These are phyloP conservation scores for Macrosiphum euphorbiae DNA, from an alignment of 2,888 invertebrate genomes.

Conservation along the genomic window DNA sequence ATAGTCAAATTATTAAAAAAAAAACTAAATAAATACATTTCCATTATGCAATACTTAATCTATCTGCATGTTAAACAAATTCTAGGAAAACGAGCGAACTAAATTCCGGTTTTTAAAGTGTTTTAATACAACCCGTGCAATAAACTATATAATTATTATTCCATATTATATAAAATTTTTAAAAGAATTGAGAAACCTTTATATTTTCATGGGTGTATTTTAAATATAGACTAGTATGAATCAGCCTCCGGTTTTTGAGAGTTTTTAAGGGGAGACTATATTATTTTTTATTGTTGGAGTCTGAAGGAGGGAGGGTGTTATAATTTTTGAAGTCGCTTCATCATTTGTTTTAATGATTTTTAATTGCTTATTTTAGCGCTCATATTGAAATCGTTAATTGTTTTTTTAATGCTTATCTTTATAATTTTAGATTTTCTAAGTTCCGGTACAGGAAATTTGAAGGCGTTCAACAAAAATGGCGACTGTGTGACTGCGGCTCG, in stretches of 20 bases:
- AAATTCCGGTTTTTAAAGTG: no score
- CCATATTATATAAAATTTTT: no score
- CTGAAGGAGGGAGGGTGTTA: neutral
- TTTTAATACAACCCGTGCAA: no score
- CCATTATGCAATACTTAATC: no score
- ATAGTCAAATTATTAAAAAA: no score
- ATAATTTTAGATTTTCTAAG: neutral
- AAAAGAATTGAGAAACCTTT: no score
- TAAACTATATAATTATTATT: no score
- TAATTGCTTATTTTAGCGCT: neutral
- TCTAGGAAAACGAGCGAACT: no score
- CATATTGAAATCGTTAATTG: neutral
- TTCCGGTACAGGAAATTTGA: neutral
- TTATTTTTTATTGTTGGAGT: neutral
- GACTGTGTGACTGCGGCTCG: neutral
- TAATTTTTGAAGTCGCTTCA: neutral
- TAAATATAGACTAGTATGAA: no score
- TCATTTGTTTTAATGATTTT: neutral
- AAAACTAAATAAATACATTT: no score
- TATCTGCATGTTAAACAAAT: no score
- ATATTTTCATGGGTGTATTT: no score
- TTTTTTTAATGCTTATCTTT: neutral
- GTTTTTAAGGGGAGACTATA: neutral
- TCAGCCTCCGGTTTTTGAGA: neutral
- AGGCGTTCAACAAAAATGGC: neutral